Evolutionary conservation across 1,140 invertebrate species (phyloP).

Genomic region (Planococcus citri): DNA sequence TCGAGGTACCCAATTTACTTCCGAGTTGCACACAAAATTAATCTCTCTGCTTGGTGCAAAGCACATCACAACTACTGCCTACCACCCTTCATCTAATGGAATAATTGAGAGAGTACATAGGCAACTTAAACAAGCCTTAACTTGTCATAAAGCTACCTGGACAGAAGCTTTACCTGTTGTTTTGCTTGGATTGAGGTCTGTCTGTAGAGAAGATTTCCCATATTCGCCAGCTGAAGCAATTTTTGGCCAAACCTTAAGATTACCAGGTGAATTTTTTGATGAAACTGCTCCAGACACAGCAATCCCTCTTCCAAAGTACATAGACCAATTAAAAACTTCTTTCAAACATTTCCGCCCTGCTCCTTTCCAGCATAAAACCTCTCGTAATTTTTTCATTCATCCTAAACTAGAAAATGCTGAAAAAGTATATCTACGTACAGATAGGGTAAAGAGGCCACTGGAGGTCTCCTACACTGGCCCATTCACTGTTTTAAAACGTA

Average conservation of each 20-base stretch:
- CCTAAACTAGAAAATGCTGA: no score
- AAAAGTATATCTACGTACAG: no score
- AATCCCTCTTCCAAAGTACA: no score
- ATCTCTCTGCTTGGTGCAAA: slow-evolving; percentile 20
- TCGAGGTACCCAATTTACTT: slow-evolving; percentile 33
- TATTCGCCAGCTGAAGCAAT: slow-evolving; percentile 19
- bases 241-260: slow-evolving; percentile 15
- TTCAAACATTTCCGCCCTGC: no score
- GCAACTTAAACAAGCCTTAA: slow-evolving; percentile 30
- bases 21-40: slow-evolving; percentile 20
- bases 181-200: not conserved
- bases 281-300: no score
- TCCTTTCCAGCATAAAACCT: no score
- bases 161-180: not conserved
- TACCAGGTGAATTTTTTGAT: slow-evolving; percentile 21
- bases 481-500: no score
- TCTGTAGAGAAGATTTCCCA: not conserved
- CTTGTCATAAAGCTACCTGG: slow-evolving; percentile 22
- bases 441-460: no score
- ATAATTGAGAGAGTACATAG: slow-evolving; percentile 31
- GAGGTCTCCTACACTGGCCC: no score
- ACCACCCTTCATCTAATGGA: slow-evolving; percentile 29
- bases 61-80: not conserved
- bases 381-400: no score
- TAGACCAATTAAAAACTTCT: no score